Evolutionary conservation across 1,140 invertebrate genomes (phyloP), one percentile per base, ranked within the genome.

Genomic region (Heterodera carotae): DNA sequence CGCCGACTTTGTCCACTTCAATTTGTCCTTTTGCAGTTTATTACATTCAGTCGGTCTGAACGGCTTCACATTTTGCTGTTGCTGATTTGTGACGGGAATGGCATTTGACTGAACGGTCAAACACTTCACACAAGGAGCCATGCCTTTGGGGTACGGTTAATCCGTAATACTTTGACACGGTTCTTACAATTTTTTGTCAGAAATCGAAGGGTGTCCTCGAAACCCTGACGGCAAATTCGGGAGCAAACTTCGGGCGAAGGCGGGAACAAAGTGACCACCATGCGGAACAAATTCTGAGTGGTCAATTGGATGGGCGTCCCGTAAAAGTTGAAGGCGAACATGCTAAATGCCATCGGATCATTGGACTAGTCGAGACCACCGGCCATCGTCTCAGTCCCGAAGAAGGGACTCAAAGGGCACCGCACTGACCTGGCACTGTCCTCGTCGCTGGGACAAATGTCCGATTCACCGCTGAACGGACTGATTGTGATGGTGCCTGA

Each of bases 211-310:
- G 95, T 94, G 89, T 99, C 96, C 83, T 97, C 94, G 88, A 98
- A 99, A 27, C 95, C 96, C 90, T 98, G 95, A 84, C 96, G 93
- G 88, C 96, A 98, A 92, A 98, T 96, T 83, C 94, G 93, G 76
- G 94, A 94, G 33, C 90, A 83, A 77, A 94, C 92, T 89, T 98
- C 95, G 3, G 94, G 93, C 84, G 93, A 93, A 1, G 96, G 95
- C 31, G 97, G 96, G 88, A 97, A 97, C 7, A 99, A 89, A 84
- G 96, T 95, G 78, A 93, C 91, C 0, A 92, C 92, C 85, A 98
- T 92, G 70, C 96, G 91, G 85, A 95, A 95, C 77, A 98, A 92
- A 88, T 99, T 98, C 87, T 94, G 92, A 75, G 92, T 92, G 0
- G 88, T 89, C 70, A 90, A 86, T 74, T 97, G 94, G 87, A 98